Conservation (phyloP, 2,888 invertebrate species). For the Caenorhabditis imperialis region DNA sequence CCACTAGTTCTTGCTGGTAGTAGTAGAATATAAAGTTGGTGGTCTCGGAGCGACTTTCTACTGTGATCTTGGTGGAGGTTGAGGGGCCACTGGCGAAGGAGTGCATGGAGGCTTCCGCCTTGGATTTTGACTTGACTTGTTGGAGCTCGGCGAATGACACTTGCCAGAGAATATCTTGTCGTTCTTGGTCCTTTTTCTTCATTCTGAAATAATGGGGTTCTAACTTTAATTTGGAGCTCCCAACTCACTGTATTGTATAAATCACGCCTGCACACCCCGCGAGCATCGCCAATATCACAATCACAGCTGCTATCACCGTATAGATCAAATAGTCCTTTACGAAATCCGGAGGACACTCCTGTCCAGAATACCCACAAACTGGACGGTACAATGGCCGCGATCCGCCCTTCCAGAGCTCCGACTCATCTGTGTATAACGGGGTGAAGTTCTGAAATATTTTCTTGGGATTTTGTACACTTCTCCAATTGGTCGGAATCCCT, state of each 20-base stretch:
- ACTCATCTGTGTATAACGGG: slow-evolving; percentile 29
- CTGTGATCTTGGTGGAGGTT: slow-evolving; percentile 30
- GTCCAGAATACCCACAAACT: slow-evolving; percentile 60
- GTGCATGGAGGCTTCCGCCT: slow-evolving; percentile 33
- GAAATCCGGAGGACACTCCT: slow-evolving; percentile 54
- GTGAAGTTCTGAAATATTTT: slow-evolving; percentile 22
- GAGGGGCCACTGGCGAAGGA: slow-evolving; percentile 38
- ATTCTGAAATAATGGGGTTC: slow-evolving; percentile 22
- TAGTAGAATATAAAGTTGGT: slow-evolving; percentile 52
- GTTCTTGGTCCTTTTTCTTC: slow-evolving; percentile 52
- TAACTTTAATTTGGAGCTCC: not conserved
- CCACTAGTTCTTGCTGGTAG: slow-evolving; percentile 36
- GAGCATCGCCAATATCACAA: slow-evolving; percentile 49
- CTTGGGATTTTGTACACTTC: no score
- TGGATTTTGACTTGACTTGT: slow-evolving; percentile 34
- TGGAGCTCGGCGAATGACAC: slow-evolving; percentile 52
- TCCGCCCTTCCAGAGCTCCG: slow-evolving; percentile 31
- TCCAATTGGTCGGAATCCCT: no score
- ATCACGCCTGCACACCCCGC: slow-evolving; percentile 42
- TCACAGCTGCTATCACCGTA: slow-evolving; percentile 51
- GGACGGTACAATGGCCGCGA: slow-evolving; percentile 34
- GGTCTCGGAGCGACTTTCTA: slow-evolving; percentile 47
- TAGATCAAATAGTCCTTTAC: slow-evolving; percentile 60
- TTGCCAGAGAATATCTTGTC: slow-evolving; percentile 61
- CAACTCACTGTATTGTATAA: slow-evolving; percentile 39